A percentile compares a stretch with the other conserved stretches of the same genome.
Conservation (phyloP, 2,113 vertebrate species). For the Catharus bicknelli region DNA sequence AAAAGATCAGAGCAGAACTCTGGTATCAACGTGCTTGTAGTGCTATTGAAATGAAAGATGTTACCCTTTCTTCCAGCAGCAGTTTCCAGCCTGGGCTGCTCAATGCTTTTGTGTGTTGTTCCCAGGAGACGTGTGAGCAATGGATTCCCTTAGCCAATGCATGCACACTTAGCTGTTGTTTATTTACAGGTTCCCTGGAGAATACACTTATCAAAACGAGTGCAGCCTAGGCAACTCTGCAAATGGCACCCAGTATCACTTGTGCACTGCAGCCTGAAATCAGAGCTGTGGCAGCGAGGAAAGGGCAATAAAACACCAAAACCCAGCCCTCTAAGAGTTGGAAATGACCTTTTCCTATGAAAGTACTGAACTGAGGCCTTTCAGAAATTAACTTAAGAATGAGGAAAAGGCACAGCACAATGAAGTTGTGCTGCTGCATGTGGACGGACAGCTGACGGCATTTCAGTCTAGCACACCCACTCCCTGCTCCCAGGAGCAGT, state of each 20-base stretch:
- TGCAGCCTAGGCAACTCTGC: neutral
- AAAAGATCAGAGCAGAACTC: conserved; percentile 1
- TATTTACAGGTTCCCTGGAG: neutral
- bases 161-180: neutral
- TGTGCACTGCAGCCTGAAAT: neutral
- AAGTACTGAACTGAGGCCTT: neutral
- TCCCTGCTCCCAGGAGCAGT: neutral
- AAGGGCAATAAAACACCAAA: neutral
- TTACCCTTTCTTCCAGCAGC: conserved; percentile 2
- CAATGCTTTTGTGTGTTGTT: neutral
- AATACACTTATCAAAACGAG: neutral
- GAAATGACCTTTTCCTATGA: neutral
- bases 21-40: neutral
- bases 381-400: neutral
- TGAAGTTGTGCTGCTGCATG: neutral
- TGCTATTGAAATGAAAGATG: neutral
- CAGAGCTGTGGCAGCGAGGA: neutral
- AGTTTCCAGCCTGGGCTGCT: neutral
- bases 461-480: neutral
- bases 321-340: neutral
- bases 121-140: neutral
- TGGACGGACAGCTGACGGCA: neutral
- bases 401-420: neutral
- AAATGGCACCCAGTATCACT: neutral
- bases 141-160: conserved; percentile 27